Percentiles rank a stretch among this genome's conserved stretches.
Conservation (phyloP, 2,113 vertebrate species). For the Spermophilus dauricus region DNA sequence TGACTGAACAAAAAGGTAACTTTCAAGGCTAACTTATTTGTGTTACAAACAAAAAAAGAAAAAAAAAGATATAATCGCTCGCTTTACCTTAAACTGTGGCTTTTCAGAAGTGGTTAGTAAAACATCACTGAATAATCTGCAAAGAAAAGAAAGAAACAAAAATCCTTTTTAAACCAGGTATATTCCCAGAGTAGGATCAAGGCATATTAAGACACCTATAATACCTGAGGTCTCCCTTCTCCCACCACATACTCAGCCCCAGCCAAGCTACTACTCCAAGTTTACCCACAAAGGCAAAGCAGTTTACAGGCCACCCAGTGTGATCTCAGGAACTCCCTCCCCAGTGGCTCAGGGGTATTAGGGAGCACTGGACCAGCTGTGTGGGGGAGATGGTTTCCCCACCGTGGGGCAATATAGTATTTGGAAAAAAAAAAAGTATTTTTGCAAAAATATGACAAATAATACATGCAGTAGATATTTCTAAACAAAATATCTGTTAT, state of each 20-base stretch:
- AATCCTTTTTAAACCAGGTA: neutral
- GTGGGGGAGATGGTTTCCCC: neutral
- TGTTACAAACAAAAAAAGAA: slow-evolving; percentile 31
- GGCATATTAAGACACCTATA: neutral
- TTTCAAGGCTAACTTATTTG: slow-evolving; percentile 51
- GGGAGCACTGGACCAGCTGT: neutral
- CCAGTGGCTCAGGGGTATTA: neutral
- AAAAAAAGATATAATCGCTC: neutral
- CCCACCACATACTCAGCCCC: neutral
- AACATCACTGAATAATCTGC: slow-evolving; percentile 96
- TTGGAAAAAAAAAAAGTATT: neutral
- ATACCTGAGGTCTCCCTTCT: neutral
- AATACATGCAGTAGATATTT: slow-evolving; percentile 22
- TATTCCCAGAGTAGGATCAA: neutral
- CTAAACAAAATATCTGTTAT: neutral
- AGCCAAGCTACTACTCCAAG: neutral
- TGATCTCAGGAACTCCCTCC: too few species aligned
- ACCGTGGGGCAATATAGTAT: neutral
- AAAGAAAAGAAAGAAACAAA: slow-evolving; percentile 71
- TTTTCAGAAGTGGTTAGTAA: slow-evolving; percentile 94
- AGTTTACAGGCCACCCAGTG: neutral
- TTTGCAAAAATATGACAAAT: slow-evolving; percentile 25
- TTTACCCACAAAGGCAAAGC: neutral
- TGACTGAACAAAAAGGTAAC: neutral
- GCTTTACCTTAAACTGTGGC: slow-evolving; percentile 95